Percentiles rank a stretch among this genome's conserved stretches.
phyloP scores from a whole-genome alignment of 2,113 vertebrate species.

The Caretta caretta region DNA sequence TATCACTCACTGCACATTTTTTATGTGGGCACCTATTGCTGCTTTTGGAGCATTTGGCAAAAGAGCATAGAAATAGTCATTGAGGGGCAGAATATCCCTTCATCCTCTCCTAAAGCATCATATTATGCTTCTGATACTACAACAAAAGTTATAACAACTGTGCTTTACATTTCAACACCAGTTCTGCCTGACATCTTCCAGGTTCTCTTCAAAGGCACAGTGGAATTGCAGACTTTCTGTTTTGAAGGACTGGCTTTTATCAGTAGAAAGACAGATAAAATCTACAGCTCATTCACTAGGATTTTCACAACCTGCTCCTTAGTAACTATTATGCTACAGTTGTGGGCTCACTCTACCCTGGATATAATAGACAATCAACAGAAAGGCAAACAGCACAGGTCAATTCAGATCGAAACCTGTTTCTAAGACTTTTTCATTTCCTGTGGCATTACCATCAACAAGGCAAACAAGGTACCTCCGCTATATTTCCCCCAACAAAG shows the following conservation, averaged over 20 bases:
- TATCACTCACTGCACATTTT: not conserved
- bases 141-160: not conserved
- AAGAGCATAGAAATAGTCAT: not conserved
- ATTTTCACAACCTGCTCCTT: not conserved
- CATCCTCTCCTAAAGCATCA: not conserved
- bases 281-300: not conserved
- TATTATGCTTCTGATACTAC: not conserved
- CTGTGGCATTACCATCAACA: not conserved
- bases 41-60: not conserved
- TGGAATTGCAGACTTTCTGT: not conserved
- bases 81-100: not conserved
- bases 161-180: fast-evolving
- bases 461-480: not conserved
- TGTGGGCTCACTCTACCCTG: not conserved
- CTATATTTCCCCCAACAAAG: not conserved
- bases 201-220: not conserved
- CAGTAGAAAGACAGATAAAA: not conserved
- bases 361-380: not conserved
- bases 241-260: not conserved
- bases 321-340: not conserved
- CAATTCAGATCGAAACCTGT: not conserved
- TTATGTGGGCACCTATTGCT: not conserved
- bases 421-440: not conserved
- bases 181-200: not conserved
- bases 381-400: not conserved